Evolutionary conservation across 2,113 vertebrate genomes (phyloP).

Genomic region (Balaenoptera acutorostrata): DNA sequence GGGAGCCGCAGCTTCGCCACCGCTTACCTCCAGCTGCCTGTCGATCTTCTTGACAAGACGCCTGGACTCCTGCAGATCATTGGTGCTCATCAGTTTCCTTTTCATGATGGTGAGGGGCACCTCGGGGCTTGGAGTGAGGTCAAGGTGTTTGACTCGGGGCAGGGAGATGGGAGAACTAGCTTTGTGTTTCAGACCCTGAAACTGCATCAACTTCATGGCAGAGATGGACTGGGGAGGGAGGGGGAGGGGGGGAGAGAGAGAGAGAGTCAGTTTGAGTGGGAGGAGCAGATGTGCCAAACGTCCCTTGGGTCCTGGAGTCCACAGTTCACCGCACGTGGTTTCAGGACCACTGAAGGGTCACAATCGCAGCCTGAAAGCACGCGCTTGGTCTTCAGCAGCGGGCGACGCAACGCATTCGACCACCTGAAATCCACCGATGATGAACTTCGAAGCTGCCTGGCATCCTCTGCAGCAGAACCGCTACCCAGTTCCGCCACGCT

Average conservation of each 20-base stretch:
- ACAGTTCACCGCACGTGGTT: rapidly evolving
- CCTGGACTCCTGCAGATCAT: constrained; percentile 80
- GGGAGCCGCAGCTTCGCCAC: rapidly evolving
- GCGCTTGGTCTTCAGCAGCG: rapidly evolving
- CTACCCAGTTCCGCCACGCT: neutral
- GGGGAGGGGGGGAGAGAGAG: neutral
- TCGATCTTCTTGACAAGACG: constrained; percentile 84
- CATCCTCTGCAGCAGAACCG: neutral
- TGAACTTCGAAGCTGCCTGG: neutral
- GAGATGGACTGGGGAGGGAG: constrained; percentile 85
- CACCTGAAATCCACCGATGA: neutral
- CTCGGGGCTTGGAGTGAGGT: constrained; percentile 92
- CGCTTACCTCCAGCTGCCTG: constrained; percentile 85
- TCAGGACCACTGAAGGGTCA: neutral
- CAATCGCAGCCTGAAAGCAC: rapidly evolving
- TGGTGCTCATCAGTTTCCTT: constrained; percentile 89
- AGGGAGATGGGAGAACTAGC: constrained; percentile 72
- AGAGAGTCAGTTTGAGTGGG: neutral
- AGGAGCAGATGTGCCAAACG: rapidly evolving
- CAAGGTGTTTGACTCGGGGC: constrained; percentile 77
- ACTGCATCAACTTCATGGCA: constrained; percentile 91
- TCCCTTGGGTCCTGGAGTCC: neutral
- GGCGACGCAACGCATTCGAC: rapidly evolving
- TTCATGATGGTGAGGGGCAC: constrained; percentile 94
- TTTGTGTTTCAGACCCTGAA: constrained; percentile 87